Conservation (phyloP, 2,113 vertebrate species). For the Megaleporinus macrocephalus region DNA sequence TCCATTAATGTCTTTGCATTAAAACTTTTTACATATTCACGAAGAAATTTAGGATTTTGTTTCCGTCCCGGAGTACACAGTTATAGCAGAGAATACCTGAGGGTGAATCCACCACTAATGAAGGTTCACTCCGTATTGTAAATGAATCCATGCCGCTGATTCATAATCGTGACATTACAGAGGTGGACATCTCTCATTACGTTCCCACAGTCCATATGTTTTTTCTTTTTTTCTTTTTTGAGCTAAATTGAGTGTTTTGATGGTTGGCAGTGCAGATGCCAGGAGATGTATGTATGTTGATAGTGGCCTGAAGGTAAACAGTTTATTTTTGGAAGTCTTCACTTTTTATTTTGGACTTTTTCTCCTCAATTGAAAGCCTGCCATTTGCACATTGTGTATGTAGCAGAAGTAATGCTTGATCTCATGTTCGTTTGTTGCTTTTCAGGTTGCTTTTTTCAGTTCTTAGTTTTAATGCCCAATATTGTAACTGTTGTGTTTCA, state of each 20-base stretch:
- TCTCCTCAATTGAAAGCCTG: conserved; percentile 46
- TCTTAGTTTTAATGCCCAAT: no score
- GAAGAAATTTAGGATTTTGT: neutral
- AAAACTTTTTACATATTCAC: conserved; percentile 52
- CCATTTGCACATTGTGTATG: conserved; percentile 58
- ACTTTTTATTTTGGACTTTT: conserved; percentile 36
- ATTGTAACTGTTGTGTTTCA: no score
- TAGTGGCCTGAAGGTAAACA: conserved; percentile 63
- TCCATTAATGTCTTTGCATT: conserved; percentile 54
- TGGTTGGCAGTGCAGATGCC: conserved; percentile 55
- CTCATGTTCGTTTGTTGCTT: neutral
- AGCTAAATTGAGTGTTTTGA: conserved; percentile 67
- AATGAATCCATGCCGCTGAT: conserved; percentile 23
- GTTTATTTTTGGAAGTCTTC: conserved; percentile 44
- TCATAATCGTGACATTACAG: conserved; percentile 60
- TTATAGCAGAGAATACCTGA: conserved; percentile 46
- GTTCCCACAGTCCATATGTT: conserved; percentile 48
- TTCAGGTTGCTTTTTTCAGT: neutral
- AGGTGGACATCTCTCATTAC: conserved; percentile 63
- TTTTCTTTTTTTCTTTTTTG: conserved; percentile 33
- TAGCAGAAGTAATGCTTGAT: neutral
- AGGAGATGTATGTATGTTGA: conserved; percentile 53
- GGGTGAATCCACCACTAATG: conserved; percentile 52
- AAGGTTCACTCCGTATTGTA: conserved; percentile 25
- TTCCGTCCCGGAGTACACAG: neutral